Evolutionary conservation across 2,888 invertebrate genomes (phyloP), one percentile per base, ranked within the genome.

Genomic region (Nomada flava): DNA sequence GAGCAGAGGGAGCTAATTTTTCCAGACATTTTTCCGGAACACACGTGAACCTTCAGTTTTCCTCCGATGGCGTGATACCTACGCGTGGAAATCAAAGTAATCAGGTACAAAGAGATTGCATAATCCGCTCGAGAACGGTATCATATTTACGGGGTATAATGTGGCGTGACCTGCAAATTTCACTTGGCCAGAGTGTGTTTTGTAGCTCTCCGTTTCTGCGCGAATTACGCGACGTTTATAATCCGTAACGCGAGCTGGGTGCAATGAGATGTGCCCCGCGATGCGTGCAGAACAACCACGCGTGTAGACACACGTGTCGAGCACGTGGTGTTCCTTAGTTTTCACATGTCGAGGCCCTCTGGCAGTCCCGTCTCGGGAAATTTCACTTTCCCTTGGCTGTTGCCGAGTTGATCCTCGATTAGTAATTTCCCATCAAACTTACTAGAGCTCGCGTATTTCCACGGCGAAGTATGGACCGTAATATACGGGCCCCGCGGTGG

Each of bases 161-260:
- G 86, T 87, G 52, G 67, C 87, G 82, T 81, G 81, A 78, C 87
- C 79, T 84, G 82, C 86, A 81, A 87, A 81, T 86, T 85, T 86
- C 83, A 73, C 80, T 76, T 82, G 73, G 57, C 36, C 75, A 42
- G 59, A 55, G 44, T 20, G 13, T 20, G 53, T 20, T 42, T 60
- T 3, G 53, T n/a, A 50, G 36, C 67, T 62, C 75, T 81, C 59
- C 55, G 85, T 65, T 73, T 76, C 57, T 15, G 65, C 65, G 65
- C 78, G 74, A 87, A 85, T 87, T 87, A 87, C 78, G 78, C 78
- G 80, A 64, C 80, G 87, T 85, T 87, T 87, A 86, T 87, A 86
- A 87, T 84, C 82, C 87, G 87, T 87, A 76, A 86, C 87, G 74
- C 77, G 82, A 79, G 79, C 60, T 11, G 42, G 47, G 11, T 42